A percentile compares a stretch with the other conserved stretches of the same genome.
These are phyloP conservation scores for Abrostola tripartita DNA, from an alignment of 2,888 invertebrate genomes.

Conservation along the genomic window DNA sequence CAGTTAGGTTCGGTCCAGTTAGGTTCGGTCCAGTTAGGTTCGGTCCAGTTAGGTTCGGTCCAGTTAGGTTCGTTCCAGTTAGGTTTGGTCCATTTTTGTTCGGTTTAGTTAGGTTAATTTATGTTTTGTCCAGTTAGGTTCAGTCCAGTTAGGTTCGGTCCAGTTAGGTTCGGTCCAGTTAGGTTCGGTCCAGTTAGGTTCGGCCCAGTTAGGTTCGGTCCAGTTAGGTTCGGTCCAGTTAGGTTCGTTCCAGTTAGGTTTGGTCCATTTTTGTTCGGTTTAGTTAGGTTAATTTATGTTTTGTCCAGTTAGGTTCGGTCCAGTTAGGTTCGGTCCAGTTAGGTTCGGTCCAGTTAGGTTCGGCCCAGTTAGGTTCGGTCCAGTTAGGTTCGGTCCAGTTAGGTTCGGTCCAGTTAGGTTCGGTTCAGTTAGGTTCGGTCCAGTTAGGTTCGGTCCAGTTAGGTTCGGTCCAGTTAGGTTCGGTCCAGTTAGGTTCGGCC, in stretches of 20 bases:
- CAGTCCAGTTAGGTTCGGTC: constrained; percentile 31
- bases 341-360: too few species aligned
- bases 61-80: constrained; percentile 28
- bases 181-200: constrained; percentile 32
- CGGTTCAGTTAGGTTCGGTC: too few species aligned
- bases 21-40: constrained; percentile 23
- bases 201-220: constrained; percentile 25
- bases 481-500: too few species aligned
- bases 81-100: constrained; percentile 16
- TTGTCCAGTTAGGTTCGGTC: constrained; percentile 30
- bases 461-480: too few species aligned
- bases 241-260: constrained; percentile 31
- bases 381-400: too few species aligned
- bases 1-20: constrained; percentile 27
- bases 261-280: too few species aligned
- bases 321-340: too few species aligned
- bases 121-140: constrained; percentile 33
- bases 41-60: constrained; percentile 33
- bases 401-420: too few species aligned
- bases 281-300: too few species aligned
- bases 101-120: constrained; percentile 21
- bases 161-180: constrained; percentile 31
- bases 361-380: too few species aligned
- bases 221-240: constrained; percentile 27
- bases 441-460: too few species aligned